These are phyloP conservation scores for Cremastobaeus sp. DNA, from an alignment of 2,888 invertebrate species.

Conservation along the genomic window DNA sequence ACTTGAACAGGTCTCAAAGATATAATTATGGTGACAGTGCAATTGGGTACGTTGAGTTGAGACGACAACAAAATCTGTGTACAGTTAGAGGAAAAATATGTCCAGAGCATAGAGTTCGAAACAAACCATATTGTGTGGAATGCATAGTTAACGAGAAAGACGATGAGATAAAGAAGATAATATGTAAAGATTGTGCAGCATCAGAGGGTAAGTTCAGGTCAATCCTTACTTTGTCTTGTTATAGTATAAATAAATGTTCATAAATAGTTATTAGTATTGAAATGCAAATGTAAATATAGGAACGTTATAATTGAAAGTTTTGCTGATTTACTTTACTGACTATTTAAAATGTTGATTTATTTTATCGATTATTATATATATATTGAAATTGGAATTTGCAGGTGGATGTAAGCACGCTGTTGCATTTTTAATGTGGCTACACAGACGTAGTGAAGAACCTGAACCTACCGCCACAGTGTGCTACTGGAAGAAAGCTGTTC, in stretches of 20 bases:
- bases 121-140: slow-evolving; percentile 24
- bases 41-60: slow-evolving; percentile 21
- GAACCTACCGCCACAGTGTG: slow-evolving; percentile 53
- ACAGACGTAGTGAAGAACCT: slow-evolving; percentile 59
- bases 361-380: slow-evolving; percentile 7
- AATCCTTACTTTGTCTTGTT: too few relatives aligned
- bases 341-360: too few relatives aligned
- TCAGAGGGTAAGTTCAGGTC: slow-evolving; percentile 32
- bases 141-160: slow-evolving; percentile 7
- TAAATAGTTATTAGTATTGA: too few relatives aligned
- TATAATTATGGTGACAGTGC: slow-evolving; percentile 29
- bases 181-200: slow-evolving; percentile 17
- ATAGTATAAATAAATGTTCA: too few relatives aligned
- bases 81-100: slow-evolving; percentile 25
- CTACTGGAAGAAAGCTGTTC: slow-evolving; percentile 57
- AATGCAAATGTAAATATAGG: too few relatives aligned
- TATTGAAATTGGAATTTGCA: too few relatives aligned
- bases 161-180: not conserved
- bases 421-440: slow-evolving; percentile 60
- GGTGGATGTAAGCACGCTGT: slow-evolving; percentile 58
- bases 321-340: too few relatives aligned
- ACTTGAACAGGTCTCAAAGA: slow-evolving; percentile 20
- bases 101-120: slow-evolving; percentile 29
- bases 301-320: too few relatives aligned
- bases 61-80: not conserved